Base-by-base conservation (phyloP, 2,797 vertebrate genomes). In the Sebastiscus tertius region DNA sequence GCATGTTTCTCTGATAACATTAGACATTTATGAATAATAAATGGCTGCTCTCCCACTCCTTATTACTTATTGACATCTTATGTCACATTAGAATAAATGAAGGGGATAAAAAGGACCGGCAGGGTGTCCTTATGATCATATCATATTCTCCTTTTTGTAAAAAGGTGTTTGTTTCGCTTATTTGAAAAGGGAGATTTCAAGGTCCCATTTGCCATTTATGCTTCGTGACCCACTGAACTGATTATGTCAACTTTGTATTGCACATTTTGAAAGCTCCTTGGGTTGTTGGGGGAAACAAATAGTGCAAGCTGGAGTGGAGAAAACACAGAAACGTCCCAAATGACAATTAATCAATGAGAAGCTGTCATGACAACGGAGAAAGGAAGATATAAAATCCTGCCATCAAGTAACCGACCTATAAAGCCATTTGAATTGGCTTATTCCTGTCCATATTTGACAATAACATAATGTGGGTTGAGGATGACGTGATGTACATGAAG, bases 51-150 rank as follows among this genome's bases (percentile, higher is more conserved):
- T 74, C 66, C 67, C 72, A 69, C 70, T 72, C 71, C 34, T 74
- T 86, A 79, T 87, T 90, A 87, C 73, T 81, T 87, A 88, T 88
- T 88, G 83, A 90, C 84, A 83, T 82, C 61, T 60, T 60, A n/a
- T 84, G 77, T 70, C 78, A 80, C 27, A 70, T 61, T 72, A 62
- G 46, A 74, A 73, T 83, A 81, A 78, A 88, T 77, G 36, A 80
- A 68, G 33, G 33, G 67, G 62, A 87, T 86, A 75, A 80, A 77
- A 79, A 34, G 80, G 56, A 71, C 58, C 52, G 34, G 49, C 68
- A 74, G 52, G 59, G 27, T 75, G 69, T 87, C 49, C 26, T 78
- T 26, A 13, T 49, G 11, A 78, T 73, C 56, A 42, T 33, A 74
- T 66, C 39, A 56, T 54, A 22, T 18, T 70, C 76, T 55, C 4